Evolutionary conservation across 2,888 invertebrate genomes (phyloP).

Genomic region (Acheta domesticus): DNA sequence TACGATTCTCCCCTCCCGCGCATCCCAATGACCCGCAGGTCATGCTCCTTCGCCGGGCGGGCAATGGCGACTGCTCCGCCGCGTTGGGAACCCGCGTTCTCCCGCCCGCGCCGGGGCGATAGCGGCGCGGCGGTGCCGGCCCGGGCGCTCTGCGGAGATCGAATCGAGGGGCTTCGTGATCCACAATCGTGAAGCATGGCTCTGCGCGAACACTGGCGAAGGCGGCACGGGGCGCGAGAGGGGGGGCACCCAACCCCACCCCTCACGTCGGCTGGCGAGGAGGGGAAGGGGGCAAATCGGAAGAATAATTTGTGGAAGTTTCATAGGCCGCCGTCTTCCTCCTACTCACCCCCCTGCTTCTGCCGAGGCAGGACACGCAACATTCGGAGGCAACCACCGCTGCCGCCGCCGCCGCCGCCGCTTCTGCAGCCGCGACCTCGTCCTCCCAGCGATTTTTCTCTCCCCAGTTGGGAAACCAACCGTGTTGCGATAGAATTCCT

Average conservation of each 20-base stretch:
- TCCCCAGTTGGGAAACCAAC: constrained; percentile 8
- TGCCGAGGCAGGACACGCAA: too few species aligned
- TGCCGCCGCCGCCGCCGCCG: background rate
- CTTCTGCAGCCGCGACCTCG: background rate
- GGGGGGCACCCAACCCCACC: background rate
- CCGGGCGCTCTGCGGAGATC: background rate
- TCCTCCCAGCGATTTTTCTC: background rate
- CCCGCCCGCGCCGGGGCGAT: too few species aligned
- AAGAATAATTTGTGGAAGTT: constrained; percentile 18
- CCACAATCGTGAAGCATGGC: constrained; percentile 18
- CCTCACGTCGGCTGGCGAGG: too few species aligned
- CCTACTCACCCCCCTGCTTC: background rate
- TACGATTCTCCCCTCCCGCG: too few species aligned
- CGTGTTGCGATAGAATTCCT: background rate
- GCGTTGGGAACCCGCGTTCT: too few species aligned
- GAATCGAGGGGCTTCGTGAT: constrained; percentile 1
- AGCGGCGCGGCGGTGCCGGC: background rate
- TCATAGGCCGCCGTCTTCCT: background rate
- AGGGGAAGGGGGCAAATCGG: constrained; percentile 6
- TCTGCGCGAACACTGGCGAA: background rate
- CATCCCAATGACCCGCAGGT: too few species aligned
- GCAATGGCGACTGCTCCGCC: too few species aligned
- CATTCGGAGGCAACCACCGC: too few species aligned
- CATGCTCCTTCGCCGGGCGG: too few species aligned
- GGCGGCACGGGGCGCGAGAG: too few species aligned